Evolutionary conservation across 2,113 vertebrate species (phyloP).

Genomic region (Panthera tigris): DNA sequence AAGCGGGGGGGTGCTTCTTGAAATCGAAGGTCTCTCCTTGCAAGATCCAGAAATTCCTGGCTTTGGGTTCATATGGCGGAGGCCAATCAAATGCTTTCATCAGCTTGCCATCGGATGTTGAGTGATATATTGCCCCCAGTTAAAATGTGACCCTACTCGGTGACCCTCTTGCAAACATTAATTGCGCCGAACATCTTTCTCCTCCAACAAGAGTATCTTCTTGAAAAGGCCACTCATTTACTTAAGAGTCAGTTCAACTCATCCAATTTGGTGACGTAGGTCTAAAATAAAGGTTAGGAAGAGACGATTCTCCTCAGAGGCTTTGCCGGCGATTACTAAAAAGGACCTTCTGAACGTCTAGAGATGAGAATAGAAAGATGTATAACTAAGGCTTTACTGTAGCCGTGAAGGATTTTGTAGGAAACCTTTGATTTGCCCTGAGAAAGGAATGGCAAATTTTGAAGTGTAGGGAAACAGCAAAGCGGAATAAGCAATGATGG

Average conservation of each 20-base stretch:
- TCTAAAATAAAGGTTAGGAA: conserved; percentile 58
- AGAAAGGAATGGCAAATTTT: conserved; percentile 10
- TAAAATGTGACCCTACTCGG: conserved; percentile 71
- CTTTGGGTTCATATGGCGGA: conserved; percentile 60
- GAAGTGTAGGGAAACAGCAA: conserved; percentile 35
- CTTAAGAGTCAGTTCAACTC: conserved; percentile 52
- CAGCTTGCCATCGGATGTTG: conserved; percentile 67
- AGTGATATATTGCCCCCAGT: conserved; percentile 70
- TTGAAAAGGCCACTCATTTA: conserved; percentile 25
- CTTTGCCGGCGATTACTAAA: conserved; percentile 41
- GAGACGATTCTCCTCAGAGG: neutral
- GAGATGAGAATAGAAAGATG: conserved; percentile 55
- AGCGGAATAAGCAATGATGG: neutral
- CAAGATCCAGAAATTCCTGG: conserved; percentile 58
- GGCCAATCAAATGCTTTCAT: conserved; percentile 69
- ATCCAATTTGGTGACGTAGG: conserved; percentile 39
- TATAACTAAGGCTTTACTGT: conserved; percentile 58
- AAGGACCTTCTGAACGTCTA: conserved; percentile 39
- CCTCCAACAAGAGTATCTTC: conserved; percentile 60
- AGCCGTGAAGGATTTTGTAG: conserved; percentile 39
- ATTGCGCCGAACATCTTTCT: conserved; percentile 80
- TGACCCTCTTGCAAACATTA: conserved; percentile 80
- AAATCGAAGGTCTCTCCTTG: conserved; percentile 23
- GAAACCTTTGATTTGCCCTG: conserved; percentile 64
- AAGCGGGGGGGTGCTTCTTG: neutral